Evolutionary conservation across 2,888 invertebrate genomes (phyloP), one percentile per base, ranked within the genome.

Genomic region (Conchocele bisecta): DNA sequence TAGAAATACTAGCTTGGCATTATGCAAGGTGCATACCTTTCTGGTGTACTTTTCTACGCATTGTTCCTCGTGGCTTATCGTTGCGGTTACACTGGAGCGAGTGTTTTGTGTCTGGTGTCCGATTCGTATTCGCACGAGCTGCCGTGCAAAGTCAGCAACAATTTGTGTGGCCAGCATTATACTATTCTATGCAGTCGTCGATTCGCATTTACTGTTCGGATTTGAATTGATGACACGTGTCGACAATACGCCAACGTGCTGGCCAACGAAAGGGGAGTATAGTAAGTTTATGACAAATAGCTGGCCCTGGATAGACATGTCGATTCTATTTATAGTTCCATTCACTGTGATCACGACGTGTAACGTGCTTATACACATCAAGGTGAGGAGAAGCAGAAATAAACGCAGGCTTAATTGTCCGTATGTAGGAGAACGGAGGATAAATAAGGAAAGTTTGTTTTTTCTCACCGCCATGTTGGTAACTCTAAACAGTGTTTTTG

Each of bases 401-500:
- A 13, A 33, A 31, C 51, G 51, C 15, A 4, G 51, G 20, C 51
- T 20, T 11, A 51, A 35, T 15, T 51, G 51, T 33, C 51, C 51
- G 5, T 13, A 17, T 11, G 17, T 22, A 1, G 3, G 31, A 9
- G 7, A 22, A 9, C 11, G 37, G n/a, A 31, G 51, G 3, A 24
- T 22, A 4, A 33, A 31, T 2, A 22, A 3, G 4, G 51, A 51
- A 28, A 31, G 15, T 3, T 31, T 51, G 15, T 51, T 51, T n/a
- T 51, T 51, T 17, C 17, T 44, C 15, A 58, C 58, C 3, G 33
- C 44, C 17, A 42, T 58, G 58, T 31, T 58, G 58, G n/a, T 58
- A 7, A 44, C 58, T 13, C 46, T 58, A 0, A 58, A 58, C 20
- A 20, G 42, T 6, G 58, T 58, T n/a, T 58, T 44, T 33, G 33